Base-by-base conservation (phyloP, 2,888 invertebrate species). In the Chydorus sphaericus region DNA sequence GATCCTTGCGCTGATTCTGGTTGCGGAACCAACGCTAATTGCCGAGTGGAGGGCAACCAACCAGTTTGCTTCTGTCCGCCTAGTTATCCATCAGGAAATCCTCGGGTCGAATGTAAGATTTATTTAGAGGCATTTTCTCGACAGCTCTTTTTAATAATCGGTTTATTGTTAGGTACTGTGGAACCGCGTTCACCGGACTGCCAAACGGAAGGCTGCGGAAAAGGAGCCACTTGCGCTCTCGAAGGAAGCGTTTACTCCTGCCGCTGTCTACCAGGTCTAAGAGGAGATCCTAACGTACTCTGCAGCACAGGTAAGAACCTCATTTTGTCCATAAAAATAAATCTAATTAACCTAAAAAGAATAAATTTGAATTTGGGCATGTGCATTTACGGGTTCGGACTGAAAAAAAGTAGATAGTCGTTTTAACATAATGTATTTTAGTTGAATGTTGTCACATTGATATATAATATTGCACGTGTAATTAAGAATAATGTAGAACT, bases 221-320 rank as follows among this genome's bases (percentile, higher is more conserved):
- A 80, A 64, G 86, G 85, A 61, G 85, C 86, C n/a, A 83, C 85
- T 69, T 91, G 89, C 72, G 80, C 89, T 61, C 80, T 85, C 62
- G 84, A 87, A 70, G 83, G 85, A 61, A 83, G 83, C 59, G 81
- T 82, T 66, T 91, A 86, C 74, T 82, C 85, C 36, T 88, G 87
- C 72, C 77, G 82, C 66, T 86, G 85, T 70, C 78, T 81, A 61
- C 80, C 82, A 55, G 85, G 85, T 61, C 82, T 80, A 54, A 78
- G 78, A 68, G 62, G 62, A 33, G 76, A 79, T 63, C 81, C 85
- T 36, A 80, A 83, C 64, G 72, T 78, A 63, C 82, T 82, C 67
- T 85, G 85, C 73, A 76, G 76, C 61, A 73, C 74, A 75, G 79
- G 80, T 79, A 75, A 70, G 71, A 65, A 33, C n/a, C n/a, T n/a